Evolutionary conservation across 2,797 vertebrate species (phyloP).

Genomic region (Poeciliopsis paucimaculata): DNA sequence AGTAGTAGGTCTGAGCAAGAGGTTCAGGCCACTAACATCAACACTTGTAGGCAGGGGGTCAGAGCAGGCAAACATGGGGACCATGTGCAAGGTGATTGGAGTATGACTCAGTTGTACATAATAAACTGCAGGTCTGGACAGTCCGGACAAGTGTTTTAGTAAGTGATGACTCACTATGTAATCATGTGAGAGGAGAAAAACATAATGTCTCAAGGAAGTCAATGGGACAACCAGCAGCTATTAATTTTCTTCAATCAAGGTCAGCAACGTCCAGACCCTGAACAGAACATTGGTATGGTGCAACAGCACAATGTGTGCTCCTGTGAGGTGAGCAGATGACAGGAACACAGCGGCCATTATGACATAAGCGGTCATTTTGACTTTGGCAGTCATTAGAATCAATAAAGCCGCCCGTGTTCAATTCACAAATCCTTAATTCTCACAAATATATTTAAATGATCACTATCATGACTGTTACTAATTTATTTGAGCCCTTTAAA

Average conservation of each 20-base stretch:
- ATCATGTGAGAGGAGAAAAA: background rate
- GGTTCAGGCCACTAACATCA: background rate
- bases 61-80: background rate
- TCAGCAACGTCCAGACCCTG: background rate
- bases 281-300: background rate
- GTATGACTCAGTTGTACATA: slow-evolving; percentile 6
- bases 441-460: background rate
- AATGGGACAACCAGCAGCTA: background rate
- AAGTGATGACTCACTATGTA: background rate
- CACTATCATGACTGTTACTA: background rate
- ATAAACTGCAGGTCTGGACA: background rate
- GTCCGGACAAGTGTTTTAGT: background rate
- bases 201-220: background rate
- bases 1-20: background rate
- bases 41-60: background rate
- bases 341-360: background rate
- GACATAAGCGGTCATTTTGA: background rate
- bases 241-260: background rate
- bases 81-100: background rate
- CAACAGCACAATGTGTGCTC: background rate
- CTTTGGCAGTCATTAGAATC: background rate
- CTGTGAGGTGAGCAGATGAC: background rate
- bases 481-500: background rate
- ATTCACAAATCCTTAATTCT: background rate
- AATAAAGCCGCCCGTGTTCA: background rate